Conservation (phyloP, 2,888 invertebrate genomes). For the Eustalomyia histrio region DNA sequence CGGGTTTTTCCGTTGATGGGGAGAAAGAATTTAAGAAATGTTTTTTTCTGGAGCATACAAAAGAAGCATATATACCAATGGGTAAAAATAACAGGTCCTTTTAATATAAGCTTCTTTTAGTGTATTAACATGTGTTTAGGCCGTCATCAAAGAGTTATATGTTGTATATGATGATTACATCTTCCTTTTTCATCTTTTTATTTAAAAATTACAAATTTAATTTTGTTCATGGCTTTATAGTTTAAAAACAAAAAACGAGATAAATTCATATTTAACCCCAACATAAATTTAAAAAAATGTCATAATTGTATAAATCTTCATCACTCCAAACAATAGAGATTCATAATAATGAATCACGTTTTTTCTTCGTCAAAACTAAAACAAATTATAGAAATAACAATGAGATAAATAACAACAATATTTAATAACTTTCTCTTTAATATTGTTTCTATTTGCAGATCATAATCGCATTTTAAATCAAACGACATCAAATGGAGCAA, state of each 20-base stretch:
- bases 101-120: too few relatives aligned
- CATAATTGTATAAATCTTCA: conserved; percentile 31
- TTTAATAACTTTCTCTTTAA: conserved; percentile 46
- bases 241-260: background rate
- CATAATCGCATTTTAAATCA: conserved; percentile 66
- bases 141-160: background rate
- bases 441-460: conserved; percentile 62
- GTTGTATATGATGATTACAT: background rate
- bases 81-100: too few relatives aligned
- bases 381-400: background rate
- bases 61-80: too few relatives aligned
- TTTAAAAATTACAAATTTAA: conserved; percentile 15
- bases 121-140: too few relatives aligned
- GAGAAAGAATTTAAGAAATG: too few relatives aligned
- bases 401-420: background rate
- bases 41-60: too few relatives aligned
- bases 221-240: background rate
- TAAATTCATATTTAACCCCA: conserved; percentile 24
- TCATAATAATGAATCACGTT: conserved; percentile 52
- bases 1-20: too few relatives aligned
- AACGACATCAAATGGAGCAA: conserved; percentile 49
- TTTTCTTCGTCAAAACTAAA: conserved; percentile 1
- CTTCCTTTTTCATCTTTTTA: background rate
- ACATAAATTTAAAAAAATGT: conserved; percentile 32
- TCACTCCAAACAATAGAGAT: conserved; percentile 21